phyloP scores from a whole-genome alignment of 2,888 invertebrate species.

The Mesochorus sp. region DNA sequence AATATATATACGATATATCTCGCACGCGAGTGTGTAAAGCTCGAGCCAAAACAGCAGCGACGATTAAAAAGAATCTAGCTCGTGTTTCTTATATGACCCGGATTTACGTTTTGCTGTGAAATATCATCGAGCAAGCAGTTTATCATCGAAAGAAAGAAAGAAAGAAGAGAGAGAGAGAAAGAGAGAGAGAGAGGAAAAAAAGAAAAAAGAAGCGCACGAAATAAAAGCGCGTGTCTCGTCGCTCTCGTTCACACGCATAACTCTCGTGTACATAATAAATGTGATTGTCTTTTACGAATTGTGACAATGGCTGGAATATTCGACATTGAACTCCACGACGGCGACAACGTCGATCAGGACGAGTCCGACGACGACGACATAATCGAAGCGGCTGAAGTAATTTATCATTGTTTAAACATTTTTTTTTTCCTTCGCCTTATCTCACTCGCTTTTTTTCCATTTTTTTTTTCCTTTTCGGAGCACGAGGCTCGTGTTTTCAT shows the following conservation, averaged over 20 bases:
- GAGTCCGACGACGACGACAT: slow-evolving; percentile 95
- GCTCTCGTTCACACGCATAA: background rate
- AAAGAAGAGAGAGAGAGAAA: too few species aligned
- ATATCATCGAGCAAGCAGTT: slow-evolving; percentile 22
- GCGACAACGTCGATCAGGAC: slow-evolving; percentile 87
- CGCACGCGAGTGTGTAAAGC: too few species aligned
- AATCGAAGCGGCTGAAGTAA: slow-evolving; percentile 93
- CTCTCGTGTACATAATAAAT: slow-evolving; percentile 64
- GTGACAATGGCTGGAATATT: slow-evolving; percentile 91
- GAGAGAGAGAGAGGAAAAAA: background rate
- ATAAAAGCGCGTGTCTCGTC: slow-evolving; percentile 19
- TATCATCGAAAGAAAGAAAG: slow-evolving; percentile 11
- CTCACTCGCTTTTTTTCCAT: background rate
- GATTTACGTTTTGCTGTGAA: slow-evolving; percentile 48
- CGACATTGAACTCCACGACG: slow-evolving; percentile 94
- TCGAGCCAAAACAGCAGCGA: slow-evolving; percentile 33
- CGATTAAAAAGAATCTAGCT: background rate
- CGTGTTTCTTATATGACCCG: slow-evolving; percentile 30
- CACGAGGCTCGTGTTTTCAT: slow-evolving; percentile 3
- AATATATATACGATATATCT: too few species aligned
- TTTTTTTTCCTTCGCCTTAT: background rate
- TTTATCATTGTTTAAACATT: background rate
- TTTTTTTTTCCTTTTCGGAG: background rate
- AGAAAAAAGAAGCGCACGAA: background rate
- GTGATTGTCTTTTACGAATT: slow-evolving; percentile 59